Base-by-base conservation (phyloP, 2,888 invertebrate species). In the Nemotelus nigrinus region DNA sequence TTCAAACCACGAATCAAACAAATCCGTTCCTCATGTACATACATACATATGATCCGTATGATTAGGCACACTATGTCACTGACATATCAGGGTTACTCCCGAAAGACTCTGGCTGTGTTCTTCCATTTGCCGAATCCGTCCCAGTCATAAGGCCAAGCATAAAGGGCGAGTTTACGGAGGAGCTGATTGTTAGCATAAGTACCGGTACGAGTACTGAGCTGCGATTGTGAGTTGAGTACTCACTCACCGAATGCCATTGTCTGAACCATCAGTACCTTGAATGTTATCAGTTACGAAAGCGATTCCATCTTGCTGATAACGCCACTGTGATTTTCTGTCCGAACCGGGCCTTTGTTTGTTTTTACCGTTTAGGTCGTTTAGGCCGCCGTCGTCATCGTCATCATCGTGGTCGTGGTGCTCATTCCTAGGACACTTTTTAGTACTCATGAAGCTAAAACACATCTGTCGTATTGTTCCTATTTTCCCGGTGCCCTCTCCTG, bases 171-270 rank as follows among this genome's bases (percentile, higher is more conserved):
- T 39, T 63, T 39, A 43, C 57, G 57, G 25, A 57, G 4, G 57
- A 25, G 10, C 53, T 53, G 70, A 70, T 70, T 70, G 70, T 70
- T 41, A 55, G 50, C 70, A 70, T 70, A 70, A 70, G 70, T 70
- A 70, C 70, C 70, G 70, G 70, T 70, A 70, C 70, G 70, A 70
- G 70, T 70, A 70, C 70, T 3, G 55, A 53, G 70, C 70, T 39
- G 39, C 43, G 70, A 70, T 70, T 74, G 63, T 74, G 74, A 74
- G 60, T 60, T 50, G 60, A 60, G 74, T 74, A 74, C 74, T 74
- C 74, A 74, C 80, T 81, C 77, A 79, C 80, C 80, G 79, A 80
- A 79, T 76, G 77, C 81, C 80, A 81, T 81, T 81, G 81, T 81
- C 79, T 80, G 80, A 80, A 80, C 79, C 81, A 78, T 80, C 79